Base-by-base conservation (phyloP, 1,140 invertebrate species). In the Trissolcus basalis region DNA sequence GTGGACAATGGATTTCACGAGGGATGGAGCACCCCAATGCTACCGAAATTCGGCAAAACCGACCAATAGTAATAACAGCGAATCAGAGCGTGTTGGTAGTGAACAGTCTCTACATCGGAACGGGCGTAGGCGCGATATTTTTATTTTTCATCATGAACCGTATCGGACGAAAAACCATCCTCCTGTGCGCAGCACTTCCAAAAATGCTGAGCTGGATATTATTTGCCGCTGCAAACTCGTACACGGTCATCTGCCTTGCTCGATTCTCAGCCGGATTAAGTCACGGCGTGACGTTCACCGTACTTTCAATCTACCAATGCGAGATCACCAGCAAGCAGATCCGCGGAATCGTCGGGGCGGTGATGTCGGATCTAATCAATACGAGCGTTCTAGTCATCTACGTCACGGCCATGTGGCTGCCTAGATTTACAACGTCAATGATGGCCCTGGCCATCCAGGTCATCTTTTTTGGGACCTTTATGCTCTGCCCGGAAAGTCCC, bases 291-390 rank as follows among this genome's bases (percentile, higher is more conserved):
- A 84, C 86, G 0, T 90, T 89, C 32, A 86, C 90, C 0, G 86
- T 89, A 7, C 85, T 87, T 19, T 91, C 91, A 0, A 88, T 92
- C 55, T 93, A 92, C 67, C 84, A 92, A 2, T 91, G 90, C 13
- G 92, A 93, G 80, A 90, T 91, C 1, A 90, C 90, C 1, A 89
- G 89, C 6, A 90, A 91, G 71, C 82, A 86, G 32, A 87, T 91
- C 1, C 83, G 92, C 13, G 92, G 92, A 0, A 84, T 89, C 1
- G 81, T 92, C 19, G 91, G 91, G 2, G 89, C 91, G 0, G 86
- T 90, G 32, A 87, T 90, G 47, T 91, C 92, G 16, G 87, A 92
- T 1, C 85, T 90, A 11, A 86, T 91, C 12, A 90, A 90, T 51
- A 80, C 91, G 9, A 92, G 92, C 6, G 89, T 92, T 44, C 71